Conservation (phyloP, 2,888 invertebrate genomes). For the Oeneis ivallda region DNA sequence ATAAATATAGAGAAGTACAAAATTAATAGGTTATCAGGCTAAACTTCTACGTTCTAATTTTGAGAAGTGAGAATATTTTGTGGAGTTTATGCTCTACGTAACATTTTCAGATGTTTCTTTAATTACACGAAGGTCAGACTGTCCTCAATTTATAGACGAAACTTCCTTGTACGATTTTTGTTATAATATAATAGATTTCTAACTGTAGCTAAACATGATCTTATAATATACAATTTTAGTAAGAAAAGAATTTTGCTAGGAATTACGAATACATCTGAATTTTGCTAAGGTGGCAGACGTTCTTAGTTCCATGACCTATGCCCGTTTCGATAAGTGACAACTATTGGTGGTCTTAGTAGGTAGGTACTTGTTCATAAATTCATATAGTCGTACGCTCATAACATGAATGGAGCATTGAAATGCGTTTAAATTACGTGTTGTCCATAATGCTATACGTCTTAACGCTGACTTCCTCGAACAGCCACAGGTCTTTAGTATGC, state of each 20-base stretch:
- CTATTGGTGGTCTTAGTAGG: too few relatives aligned
- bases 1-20: background rate
- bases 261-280: too few relatives aligned
- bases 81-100: slow-evolving; percentile 3
- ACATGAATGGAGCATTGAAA: slow-evolving; percentile 12
- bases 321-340: too few relatives aligned
- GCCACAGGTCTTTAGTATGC: background rate
- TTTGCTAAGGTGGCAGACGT: too few relatives aligned
- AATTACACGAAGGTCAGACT: slow-evolving; percentile 2
- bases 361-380: slow-evolving; percentile 1
- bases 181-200: background rate
- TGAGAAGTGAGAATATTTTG: background rate
- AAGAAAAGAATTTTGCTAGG: too few relatives aligned
- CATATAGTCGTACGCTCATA: slow-evolving; percentile 4
- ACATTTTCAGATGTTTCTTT: background rate
- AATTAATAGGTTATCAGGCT: background rate
- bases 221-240: too few relatives aligned
- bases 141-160: background rate
- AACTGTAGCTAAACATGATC: too few relatives aligned
- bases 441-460: slow-evolving; percentile 1
- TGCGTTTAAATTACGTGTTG: slow-evolving; percentile 6
- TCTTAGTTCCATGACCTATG: too few relatives aligned
- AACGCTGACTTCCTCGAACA: slow-evolving; percentile 11
- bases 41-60: background rate
- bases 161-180: background rate